Evolutionary conservation across 2,113 vertebrate species (phyloP), one percentile per base, ranked within the genome.

Genomic region (Dascyllus trimaculatus): DNA sequence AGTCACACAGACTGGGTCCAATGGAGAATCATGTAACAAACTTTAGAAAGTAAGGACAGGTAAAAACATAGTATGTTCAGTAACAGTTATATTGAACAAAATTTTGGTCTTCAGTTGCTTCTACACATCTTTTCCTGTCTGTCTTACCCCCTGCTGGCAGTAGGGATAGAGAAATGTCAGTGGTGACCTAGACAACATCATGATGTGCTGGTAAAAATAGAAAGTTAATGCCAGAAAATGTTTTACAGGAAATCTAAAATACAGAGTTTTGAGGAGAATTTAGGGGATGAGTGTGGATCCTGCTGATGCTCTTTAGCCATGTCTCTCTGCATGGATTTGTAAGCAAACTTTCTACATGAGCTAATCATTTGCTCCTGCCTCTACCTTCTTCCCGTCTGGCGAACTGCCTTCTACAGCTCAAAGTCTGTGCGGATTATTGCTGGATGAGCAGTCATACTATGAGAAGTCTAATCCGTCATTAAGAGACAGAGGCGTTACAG

Each of bases 401-500:
- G 71, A 62, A 11, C 74, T 75, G 81, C 81, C 73, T 77, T 75
- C 78, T 70, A 57, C 61, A 74, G 72, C 76, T 87, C 75, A 64
- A 40, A 68, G 78, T 78, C 66, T 77, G 63, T 32, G 62, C 19
- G 85, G 88, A 90, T 91, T 92, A 92, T 87, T 19, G 17, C 82
- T 81, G 91, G 85, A 85, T 92, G 89, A 92, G 89, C 82, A 85
- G 86, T 87, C 84, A 54, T 75, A 88, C 82, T 75, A 86, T 89
- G 82, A 90, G 85, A 89, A 82, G 79, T 75, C 82, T 92, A 92
- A 90, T 90, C 88, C 86, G n/a, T 85, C 88, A 90, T 89, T 86
- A 91, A 72, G 64, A 82, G 72, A 89, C 71, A 82, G 81, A 85
- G 61, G 78, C 80, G 81, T 74, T 90, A 84, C 85, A 84, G 51